Evolutionary conservation across 35 echinoderm and acorn worm genomes (phyloP), one percentile per base, ranked within the genome.

Genomic region (Hemicentrotus pulcherrimus): DNA sequence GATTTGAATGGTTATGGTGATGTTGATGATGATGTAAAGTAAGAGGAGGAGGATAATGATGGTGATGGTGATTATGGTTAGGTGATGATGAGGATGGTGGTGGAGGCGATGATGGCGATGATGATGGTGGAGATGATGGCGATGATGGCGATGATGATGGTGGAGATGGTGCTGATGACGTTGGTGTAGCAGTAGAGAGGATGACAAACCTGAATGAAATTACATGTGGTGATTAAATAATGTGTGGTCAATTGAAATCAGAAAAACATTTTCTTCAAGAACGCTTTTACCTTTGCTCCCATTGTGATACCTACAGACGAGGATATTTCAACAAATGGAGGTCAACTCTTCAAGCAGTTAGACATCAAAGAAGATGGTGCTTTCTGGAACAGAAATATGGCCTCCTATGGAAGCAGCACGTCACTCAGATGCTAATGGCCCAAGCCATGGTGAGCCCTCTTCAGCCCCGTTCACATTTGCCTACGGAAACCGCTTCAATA

Each of bases 351-450:
- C 31, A 45, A 45, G 12, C 32, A 30, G 12, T 24, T 3, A 90
- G 88, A 90, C 1, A 30, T 5, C 32, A 90, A 47, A 90, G 46
- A 46, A 32, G 87, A 47, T 2, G 14, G 31, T n/a, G 32, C 6
- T 90, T 90, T 22, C 46, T 90, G 32, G 88, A 90, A 47, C 78
- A 48, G 86, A 95, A 55, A 33, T 48, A 46, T 55, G 78, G 94
- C 33, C 61, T 31, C 33, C 24, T 95, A 15, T 95, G 94, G 94
- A 95, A 87, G 24, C 85, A 70, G 46, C 85, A 32, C 48, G 87
- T 95, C 61, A 88, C 32, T 45, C 94, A 95, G 85, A 91, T 8
- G 16, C 78, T 95, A 14, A 89, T 95, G 78, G 19, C 94, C 19
- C 48, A 90, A 52, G 87, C 94, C 28, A 11, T 95, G 85, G 88